Conservation (phyloP, 2,113 vertebrate genomes). For the Felis chaus region DNA sequence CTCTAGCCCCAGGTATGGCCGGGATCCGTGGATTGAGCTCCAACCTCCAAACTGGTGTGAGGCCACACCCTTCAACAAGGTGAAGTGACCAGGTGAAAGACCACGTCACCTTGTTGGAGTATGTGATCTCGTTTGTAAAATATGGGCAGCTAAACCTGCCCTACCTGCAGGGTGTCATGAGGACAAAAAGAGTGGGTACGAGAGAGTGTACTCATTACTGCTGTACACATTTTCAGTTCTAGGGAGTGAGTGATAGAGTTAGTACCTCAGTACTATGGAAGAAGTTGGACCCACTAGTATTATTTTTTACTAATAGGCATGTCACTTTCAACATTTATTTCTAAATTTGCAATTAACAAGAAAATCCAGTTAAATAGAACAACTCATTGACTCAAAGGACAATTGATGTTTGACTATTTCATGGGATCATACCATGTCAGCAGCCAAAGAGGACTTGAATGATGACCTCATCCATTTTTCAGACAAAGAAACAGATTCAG, state of each 20-base stretch:
- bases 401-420: background rate
- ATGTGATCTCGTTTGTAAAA: background rate
- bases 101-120: background rate
- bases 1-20: background rate
- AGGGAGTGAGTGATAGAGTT: background rate
- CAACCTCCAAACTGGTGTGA: background rate
- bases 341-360: constrained; percentile 10
- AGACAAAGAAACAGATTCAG: background rate
- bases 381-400: background rate
- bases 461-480: background rate
- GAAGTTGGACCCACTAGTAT: background rate
- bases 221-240: background rate
- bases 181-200: background rate
- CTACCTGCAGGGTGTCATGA: background rate
- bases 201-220: background rate
- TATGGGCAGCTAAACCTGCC: background rate
- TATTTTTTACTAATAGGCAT: background rate
- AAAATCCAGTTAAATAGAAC: background rate
- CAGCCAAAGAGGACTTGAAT: background rate
- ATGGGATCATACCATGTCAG: background rate
- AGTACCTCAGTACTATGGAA: background rate
- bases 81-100: too few relatives aligned
- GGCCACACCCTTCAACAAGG: too few relatives aligned
- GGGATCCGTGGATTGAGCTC: background rate
- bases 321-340: background rate